These are phyloP conservation scores for Hippocampus comes DNA, from an alignment of 2,113 vertebrate genomes.

Conservation along the genomic window DNA sequence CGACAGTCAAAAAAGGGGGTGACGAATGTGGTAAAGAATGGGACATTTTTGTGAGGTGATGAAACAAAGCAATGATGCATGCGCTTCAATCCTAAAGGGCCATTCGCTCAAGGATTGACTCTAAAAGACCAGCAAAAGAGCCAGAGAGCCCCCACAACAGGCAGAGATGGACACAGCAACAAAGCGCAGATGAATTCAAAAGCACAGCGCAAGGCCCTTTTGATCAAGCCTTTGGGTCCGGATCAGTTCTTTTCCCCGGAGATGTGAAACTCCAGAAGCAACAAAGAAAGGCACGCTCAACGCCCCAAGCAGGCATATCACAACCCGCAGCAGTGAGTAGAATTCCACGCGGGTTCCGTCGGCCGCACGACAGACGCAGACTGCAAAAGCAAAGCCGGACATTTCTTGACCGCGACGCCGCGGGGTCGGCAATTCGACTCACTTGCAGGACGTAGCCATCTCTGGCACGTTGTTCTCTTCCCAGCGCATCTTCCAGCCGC, in stretches of 20 bases:
- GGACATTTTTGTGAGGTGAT: conserved; percentile 2
- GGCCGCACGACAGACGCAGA: neutral
- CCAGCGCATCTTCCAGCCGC: conserved; percentile 86
- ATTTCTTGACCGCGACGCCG: neutral
- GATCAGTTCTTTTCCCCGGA: conserved; percentile 76
- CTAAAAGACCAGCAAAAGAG: conserved; percentile 29
- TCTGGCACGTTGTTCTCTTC: conserved; percentile 86
- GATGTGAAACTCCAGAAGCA: conserved; percentile 88
- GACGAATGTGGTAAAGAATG: conserved; percentile 3
- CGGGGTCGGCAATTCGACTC: conserved; percentile 17
- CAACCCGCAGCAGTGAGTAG: conserved; percentile 61
- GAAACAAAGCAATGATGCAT: neutral
- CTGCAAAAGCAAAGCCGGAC: neutral
- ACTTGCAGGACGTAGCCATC: conserved; percentile 97
- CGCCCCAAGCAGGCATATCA: conserved; percentile 13
- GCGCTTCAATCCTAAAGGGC: conserved; percentile 6
- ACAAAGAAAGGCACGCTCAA: conserved; percentile 78
- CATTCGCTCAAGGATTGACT: conserved; percentile 58
- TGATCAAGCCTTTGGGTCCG: conserved; percentile 44
- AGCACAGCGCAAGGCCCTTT: conserved; percentile 70
- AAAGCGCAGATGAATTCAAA: conserved; percentile 49
- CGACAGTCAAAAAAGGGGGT: neutral
- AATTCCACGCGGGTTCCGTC: conserved; percentile 18
- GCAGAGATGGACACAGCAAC: conserved; percentile 11
- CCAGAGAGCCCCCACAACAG: neutral